A percentile compares a stretch with the other conserved stretches of the same genome.
These are phyloP conservation scores for Rhynchophorus ferrugineus DNA, from an alignment of 1,140 invertebrate species.

Conservation along the genomic window DNA sequence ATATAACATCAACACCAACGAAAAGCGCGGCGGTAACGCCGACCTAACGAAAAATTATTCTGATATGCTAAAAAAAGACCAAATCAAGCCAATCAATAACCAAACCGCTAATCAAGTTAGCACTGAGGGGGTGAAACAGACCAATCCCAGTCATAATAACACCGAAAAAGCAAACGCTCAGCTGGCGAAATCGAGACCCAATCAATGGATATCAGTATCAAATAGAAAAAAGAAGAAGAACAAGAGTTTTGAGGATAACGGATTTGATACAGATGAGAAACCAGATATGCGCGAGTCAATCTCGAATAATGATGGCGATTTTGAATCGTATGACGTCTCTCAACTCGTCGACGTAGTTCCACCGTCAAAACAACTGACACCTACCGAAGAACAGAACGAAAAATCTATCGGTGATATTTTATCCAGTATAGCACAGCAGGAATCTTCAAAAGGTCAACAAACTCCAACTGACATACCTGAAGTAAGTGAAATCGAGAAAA, in stretches of 20 bases:
- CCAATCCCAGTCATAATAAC: background rate
- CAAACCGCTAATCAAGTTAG: background rate
- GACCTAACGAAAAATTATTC: background rate
- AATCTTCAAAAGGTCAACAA: slow-evolving; percentile 1
- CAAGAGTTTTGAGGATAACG: slow-evolving; percentile 28
- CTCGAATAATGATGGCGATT: slow-evolving; percentile 14
- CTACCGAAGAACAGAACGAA: slow-evolving; percentile 8
- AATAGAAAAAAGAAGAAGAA: slow-evolving; percentile 37
- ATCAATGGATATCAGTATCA: slow-evolving; percentile 39
- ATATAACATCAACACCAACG: background rate
- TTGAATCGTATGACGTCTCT: slow-evolving; percentile 31
- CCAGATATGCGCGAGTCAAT: slow-evolving; percentile 10
- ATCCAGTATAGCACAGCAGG: slow-evolving; percentile 18
- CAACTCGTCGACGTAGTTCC: slow-evolving; percentile 30
- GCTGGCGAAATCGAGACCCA: slow-evolving; percentile 23
- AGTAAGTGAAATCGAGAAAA: slow-evolving; percentile 25
- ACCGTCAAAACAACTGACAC: slow-evolving; percentile 5
- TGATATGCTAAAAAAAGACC: slow-evolving; percentile 6
- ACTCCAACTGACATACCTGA: slow-evolving; percentile 10
- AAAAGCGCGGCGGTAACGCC: background rate
- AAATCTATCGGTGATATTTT: slow-evolving; percentile 21
- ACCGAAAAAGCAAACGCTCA: background rate
- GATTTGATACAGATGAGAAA: slow-evolving; percentile 5
- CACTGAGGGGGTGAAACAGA: background rate
- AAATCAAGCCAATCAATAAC: background rate